Evolutionary conservation across 1,140 invertebrate species (phyloP).

Genomic region (Achroia grisella): DNA sequence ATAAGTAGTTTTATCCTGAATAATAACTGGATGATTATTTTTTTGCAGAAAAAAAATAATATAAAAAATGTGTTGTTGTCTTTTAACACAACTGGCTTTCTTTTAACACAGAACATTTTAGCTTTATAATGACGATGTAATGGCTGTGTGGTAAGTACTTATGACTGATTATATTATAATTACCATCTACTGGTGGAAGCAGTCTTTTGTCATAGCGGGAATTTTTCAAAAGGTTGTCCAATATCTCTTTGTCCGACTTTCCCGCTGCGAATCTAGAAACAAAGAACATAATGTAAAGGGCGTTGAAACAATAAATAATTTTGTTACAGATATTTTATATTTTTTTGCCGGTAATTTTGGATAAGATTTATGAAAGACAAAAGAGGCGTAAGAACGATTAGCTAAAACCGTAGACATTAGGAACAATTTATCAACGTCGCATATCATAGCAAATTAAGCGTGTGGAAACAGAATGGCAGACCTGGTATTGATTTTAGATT

Average conservation of each 20-base stretch:
- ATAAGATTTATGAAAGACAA: background rate
- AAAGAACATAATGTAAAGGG: background rate
- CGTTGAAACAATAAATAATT: background rate
- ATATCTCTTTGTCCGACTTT: conserved; percentile 91
- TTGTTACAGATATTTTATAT: background rate
- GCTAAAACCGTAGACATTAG: conserved; percentile 7
- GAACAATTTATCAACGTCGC: conserved; percentile 19
- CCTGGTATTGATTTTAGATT: conserved; percentile 35
- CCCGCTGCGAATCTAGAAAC: conserved; percentile 85
- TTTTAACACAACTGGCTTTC: no score
- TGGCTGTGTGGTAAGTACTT: background rate
- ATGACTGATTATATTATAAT: conserved; percentile 39
- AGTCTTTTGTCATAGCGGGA: conserved; percentile 91
- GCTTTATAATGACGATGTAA: no score
- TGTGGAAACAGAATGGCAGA: conserved; percentile 15
- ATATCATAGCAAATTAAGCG: conserved; percentile 29
- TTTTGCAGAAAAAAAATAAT: no score
- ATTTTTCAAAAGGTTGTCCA: conserved; percentile 86
- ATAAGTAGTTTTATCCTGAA: no score
- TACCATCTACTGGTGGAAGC: conserved; percentile 89
- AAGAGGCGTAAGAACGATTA: conserved; percentile 3
- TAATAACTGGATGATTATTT: no score
- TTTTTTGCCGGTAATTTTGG: background rate
- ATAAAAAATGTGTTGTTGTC: no score
- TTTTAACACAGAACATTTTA: no score